Base-by-base conservation (phyloP, 2,797 vertebrate genomes). In the Liasis olivaceus region DNA sequence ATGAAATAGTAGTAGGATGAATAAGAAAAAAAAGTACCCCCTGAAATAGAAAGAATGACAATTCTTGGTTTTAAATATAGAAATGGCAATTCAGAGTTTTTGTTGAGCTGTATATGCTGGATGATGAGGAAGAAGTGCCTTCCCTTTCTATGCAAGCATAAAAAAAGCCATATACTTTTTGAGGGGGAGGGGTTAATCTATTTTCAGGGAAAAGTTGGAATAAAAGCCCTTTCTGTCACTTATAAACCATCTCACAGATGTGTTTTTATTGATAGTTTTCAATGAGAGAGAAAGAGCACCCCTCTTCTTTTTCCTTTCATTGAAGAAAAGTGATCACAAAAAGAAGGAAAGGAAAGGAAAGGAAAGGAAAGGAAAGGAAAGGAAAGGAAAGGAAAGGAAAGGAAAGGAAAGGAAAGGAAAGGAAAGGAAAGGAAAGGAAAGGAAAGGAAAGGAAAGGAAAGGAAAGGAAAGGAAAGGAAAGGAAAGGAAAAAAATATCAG, bases 281-380 rank as follows among this genome's bases (percentile, higher is more conserved):
- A 81, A 91, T 24, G 69, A 93, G 60, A 91, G 90, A 64, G 88
- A 51, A 42, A 92, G 20, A 90, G 5, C 36, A 8, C 14, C 22
- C 47, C 8, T 17, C 31, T 42, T 0, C 47, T 28, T 28, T 88
- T 59, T 92, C 6, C 42, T 92, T 20, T 54, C 58, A 84, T 20
- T 94, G 91, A 94, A 96, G 51, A 4, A 94, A 93, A 96, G 93
- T 54, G 92, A 88, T 95, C 90, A 69, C 93, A 93, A 95, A 94
- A 93, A 94, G 59, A 94, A 64, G 56, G 93, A 95, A 51, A 94
- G 11, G 88, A 93, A 88, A 84, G 1, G 1, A 59, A 22, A 64
- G 22, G 54, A 28, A 0, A 31, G 12, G 54, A 56, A n/a, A 31
- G 66, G 2, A 63, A 8, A 24, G 11, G 24, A 51, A 9, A 64